phyloP scores from a whole-genome alignment of 2,888 invertebrate genomes.

The Pollenia griseotomentosa region DNA sequence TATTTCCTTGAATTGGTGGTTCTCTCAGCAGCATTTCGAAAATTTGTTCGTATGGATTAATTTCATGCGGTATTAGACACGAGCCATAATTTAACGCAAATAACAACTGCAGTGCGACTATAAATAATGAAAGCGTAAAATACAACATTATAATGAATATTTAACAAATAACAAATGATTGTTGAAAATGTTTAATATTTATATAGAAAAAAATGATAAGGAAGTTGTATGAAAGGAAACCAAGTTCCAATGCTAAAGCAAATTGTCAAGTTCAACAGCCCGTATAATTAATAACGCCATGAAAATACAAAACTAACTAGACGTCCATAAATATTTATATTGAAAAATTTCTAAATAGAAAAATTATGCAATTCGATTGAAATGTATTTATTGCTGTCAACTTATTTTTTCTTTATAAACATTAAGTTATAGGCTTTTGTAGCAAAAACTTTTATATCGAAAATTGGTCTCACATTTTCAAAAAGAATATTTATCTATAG shows the following conservation, averaged over 20 bases:
- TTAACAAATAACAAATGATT: slow-evolving; percentile 19
- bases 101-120: slow-evolving; percentile 26
- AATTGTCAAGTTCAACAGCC: background rate
- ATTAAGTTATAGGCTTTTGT: too few species aligned
- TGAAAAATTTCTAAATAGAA: too few species aligned
- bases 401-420: too few species aligned
- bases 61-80: slow-evolving; percentile 31
- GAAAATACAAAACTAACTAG: too few species aligned
- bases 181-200: slow-evolving; percentile 27
- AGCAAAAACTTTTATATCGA: too few species aligned
- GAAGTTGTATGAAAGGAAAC: background rate
- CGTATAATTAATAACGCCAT: background rate
- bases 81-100: background rate
- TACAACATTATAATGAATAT: slow-evolving; percentile 11
- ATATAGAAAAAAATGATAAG: slow-evolving; percentile 34
- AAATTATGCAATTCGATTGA: too few species aligned
- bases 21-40: slow-evolving; percentile 81
- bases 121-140: background rate
- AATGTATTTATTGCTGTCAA: too few species aligned
- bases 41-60: slow-evolving; percentile 75
- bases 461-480: too few species aligned
- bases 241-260: background rate
- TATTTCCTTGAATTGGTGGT: slow-evolving; percentile 79
- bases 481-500: too few species aligned
- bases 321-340: too few species aligned